Conservation (phyloP, 2,888 invertebrate genomes). For the Cosmia trapezina region DNA sequence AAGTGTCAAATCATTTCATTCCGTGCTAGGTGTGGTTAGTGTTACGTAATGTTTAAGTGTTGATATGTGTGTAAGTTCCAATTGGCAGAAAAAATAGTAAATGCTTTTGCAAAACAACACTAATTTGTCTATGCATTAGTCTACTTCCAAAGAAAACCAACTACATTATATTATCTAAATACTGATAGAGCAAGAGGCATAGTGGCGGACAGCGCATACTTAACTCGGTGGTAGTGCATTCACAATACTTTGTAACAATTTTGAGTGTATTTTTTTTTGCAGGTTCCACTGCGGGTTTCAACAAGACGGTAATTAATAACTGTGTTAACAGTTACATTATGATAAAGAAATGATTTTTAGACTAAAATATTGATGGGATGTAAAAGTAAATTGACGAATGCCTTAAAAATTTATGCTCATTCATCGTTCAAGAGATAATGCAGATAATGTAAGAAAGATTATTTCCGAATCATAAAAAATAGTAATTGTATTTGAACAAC, state of each 20-base stretch:
- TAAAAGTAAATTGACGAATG: conserved; percentile 13
- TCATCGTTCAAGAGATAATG: conserved; percentile 18
- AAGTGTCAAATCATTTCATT: conserved; percentile 27
- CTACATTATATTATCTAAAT: conserved; percentile 69
- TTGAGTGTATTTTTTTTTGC: conserved; percentile 30
- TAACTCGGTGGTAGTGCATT: conserved; percentile 79
- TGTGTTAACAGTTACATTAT: conserved; percentile 6
- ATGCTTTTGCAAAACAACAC: conserved; percentile 54
- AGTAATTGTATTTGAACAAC: conserved; percentile 9
- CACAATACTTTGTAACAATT: conserved; percentile 69
- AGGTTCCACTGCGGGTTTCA: conserved; percentile 28
- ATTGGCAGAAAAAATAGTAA: conserved; percentile 43
- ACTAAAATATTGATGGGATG: conserved; percentile 4
- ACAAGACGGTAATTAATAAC: conserved; percentile 9
- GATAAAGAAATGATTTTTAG: conserved; percentile 2
- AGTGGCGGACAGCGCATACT: conserved; percentile 78
- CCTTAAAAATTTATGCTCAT: conserved; percentile 25
- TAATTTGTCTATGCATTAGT: conserved; percentile 73
- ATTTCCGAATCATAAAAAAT: conserved; percentile 2
- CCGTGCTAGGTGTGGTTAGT: conserved; percentile 49
- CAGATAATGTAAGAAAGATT: conserved; percentile 15
- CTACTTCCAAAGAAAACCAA: conserved; percentile 78
- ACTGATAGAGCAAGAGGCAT: conserved; percentile 78
- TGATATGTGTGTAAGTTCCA: conserved; percentile 37
- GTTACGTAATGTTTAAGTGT: conserved; percentile 50